These are phyloP conservation scores for Melinaea marsaeus DNA, from an alignment of 2,888 invertebrate species.

Conservation along the genomic window DNA sequence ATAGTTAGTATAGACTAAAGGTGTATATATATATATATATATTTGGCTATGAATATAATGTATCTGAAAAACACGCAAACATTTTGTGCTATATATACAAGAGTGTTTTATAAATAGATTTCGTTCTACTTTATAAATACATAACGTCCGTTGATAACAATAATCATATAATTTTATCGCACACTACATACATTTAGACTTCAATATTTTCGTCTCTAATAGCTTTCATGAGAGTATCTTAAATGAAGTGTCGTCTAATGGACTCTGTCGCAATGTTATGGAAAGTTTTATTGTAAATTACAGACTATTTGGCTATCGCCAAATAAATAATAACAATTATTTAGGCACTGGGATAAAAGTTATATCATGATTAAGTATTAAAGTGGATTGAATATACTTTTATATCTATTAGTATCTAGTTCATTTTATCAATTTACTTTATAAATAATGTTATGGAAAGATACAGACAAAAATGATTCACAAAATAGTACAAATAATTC, in stretches of 20 bases:
- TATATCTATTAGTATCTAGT: too few relatives aligned
- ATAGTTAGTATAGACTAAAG: too few relatives aligned
- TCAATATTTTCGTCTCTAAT: background rate
- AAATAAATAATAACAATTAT: too few relatives aligned
- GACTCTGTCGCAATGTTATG: background rate
- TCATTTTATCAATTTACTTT: too few relatives aligned
- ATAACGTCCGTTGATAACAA: slow-evolving; percentile 23
- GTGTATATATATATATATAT: too few relatives aligned
- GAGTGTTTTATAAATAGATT: slow-evolving; percentile 19
- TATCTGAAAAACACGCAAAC: background rate
- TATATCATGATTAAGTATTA: too few relatives aligned
- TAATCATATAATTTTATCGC: slow-evolving; percentile 26
- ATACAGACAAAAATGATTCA: too few relatives aligned
- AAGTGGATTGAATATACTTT: too few relatives aligned
- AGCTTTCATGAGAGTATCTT: background rate
- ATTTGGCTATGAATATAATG: background rate
- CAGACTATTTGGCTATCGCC: too few relatives aligned
- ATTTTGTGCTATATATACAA: slow-evolving; percentile 15
- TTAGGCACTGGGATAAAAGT: too few relatives aligned
- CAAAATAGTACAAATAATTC: too few relatives aligned
- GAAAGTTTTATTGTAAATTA: background rate
- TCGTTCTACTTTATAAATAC: slow-evolving; percentile 19
- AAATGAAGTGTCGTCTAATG: background rate
- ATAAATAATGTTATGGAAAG: too few relatives aligned
- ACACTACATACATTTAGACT: slow-evolving; percentile 18